Evolutionary conservation across 2,888 invertebrate species (phyloP).

Genomic region (Tethea ocularis): DNA sequence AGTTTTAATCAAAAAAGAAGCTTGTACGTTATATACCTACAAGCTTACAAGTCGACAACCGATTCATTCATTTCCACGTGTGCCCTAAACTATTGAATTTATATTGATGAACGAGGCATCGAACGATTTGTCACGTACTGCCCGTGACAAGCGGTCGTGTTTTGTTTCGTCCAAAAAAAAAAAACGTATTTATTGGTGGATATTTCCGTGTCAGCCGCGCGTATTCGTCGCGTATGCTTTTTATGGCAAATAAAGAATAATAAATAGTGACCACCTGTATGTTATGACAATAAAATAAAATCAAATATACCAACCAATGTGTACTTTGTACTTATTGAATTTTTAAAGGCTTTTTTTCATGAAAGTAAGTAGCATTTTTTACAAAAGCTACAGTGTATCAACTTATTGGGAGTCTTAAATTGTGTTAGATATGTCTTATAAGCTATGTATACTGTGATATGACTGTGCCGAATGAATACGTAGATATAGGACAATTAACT

Average conservation of each 20-base stretch:
- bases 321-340: not conserved
- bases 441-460: too few relatives aligned
- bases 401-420: not conserved
- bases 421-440: not conserved
- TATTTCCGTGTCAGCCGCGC: not conserved
- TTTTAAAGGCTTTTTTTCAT: not conserved
- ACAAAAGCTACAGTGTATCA: not conserved
- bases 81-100: not conserved
- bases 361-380: not conserved
- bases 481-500: not conserved
- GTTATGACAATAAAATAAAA: not conserved
- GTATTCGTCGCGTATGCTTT: constrained; percentile 3
- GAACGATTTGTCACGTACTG: constrained; percentile 9
- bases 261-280: not conserved
- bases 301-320: not conserved
- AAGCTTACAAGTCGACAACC: not conserved
- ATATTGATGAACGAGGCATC: not conserved
- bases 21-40: too few relatives aligned
- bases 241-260: constrained; percentile 7
- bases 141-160: constrained; percentile 5
- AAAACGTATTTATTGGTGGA: not conserved
- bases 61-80: not conserved
- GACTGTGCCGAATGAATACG: not conserved
- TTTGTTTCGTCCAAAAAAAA: constrained; percentile 7
- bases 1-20: not conserved